Base-by-base conservation (phyloP, 2,888 invertebrate species). In the Clostera curtula region DNA sequence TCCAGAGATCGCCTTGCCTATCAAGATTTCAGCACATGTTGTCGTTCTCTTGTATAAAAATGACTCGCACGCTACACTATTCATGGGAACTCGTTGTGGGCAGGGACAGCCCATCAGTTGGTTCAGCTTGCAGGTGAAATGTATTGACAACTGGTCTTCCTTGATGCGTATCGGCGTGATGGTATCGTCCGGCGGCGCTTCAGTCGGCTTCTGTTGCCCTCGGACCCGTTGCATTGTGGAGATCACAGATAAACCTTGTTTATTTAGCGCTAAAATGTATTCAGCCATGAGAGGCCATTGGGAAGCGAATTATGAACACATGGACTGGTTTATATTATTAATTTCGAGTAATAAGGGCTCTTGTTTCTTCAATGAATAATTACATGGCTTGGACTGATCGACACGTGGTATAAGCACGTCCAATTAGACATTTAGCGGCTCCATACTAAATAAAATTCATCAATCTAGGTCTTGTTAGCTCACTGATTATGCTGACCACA, bases 71-170 rank as follows among this genome's bases (percentile, higher is more conserved):
- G 65, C 63, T 64, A 60, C 61, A 76, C 76, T 75, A 76, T 77
- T 77, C 71, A 76, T 66, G 70, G 69, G 67, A 77, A 80, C 80
- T 54, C 51, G 80, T 77, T 71, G 66, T 59, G 57, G 51, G 48
- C 59, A 42, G 46, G 46, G 74, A 75, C 73, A 63, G 68, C 54
- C 68, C 75, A 73, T 79, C 77, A 75, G 70, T 64, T 58, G 45
- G 50, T 45, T 52, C 54, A 58, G 60, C 53, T 63, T 57, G 67
- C 80, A 76, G 73, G 77, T 82, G 80, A 80, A 74, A 72, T 76
- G 80, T 80, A 82, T 80, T 80, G 82, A 83, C 82, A 79, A 76
- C 67, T 79, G 74, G 82, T 79, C 82, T 82, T 82, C 82, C 82
- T 80, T 77, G 82, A 83, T 83, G 69, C 65, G 55, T 82, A 83